These are phyloP conservation scores for Myiagra hebetior DNA, from an alignment of 2,113 vertebrate genomes.

Conservation along the genomic window DNA sequence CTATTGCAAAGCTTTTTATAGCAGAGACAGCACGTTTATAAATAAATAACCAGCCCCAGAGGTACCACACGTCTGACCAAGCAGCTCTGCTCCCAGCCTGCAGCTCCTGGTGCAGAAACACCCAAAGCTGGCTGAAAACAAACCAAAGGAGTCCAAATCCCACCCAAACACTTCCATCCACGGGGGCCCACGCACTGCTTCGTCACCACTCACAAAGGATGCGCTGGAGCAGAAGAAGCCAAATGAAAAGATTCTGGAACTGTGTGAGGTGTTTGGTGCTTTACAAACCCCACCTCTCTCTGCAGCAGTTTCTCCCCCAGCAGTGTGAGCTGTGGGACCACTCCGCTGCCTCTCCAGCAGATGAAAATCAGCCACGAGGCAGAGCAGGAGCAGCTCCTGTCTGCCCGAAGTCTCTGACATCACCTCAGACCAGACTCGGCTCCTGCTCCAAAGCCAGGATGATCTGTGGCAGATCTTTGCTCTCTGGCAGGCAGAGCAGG, in stretches of 20 bases:
- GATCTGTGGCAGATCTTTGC: neutral
- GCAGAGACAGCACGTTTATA: conserved; percentile 47
- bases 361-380: neutral
- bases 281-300: neutral
- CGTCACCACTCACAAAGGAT: rapidly evolving
- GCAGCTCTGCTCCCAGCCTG: neutral
- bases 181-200: rapidly evolving
- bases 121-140: neutral
- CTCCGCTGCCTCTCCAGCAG: neutral
- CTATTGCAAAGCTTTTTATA: conserved; percentile 69
- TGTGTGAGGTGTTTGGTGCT: rapidly evolving
- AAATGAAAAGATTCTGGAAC: neutral
- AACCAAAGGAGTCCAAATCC: too few relatives aligned
- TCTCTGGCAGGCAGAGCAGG: neutral
- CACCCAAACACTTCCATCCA: rapidly evolving
- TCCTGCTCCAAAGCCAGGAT: neutral
- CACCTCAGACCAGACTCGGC: rapidly evolving
- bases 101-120: rapidly evolving
- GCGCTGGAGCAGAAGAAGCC: neutral
- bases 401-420: neutral
- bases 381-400: neutral
- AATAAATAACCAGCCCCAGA: conserved; percentile 35
- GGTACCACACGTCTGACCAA: neutral
- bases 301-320: neutral
- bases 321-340: rapidly evolving